phyloP scores from a whole-genome alignment of 2,113 vertebrate species.

The Nestor notabilis region DNA sequence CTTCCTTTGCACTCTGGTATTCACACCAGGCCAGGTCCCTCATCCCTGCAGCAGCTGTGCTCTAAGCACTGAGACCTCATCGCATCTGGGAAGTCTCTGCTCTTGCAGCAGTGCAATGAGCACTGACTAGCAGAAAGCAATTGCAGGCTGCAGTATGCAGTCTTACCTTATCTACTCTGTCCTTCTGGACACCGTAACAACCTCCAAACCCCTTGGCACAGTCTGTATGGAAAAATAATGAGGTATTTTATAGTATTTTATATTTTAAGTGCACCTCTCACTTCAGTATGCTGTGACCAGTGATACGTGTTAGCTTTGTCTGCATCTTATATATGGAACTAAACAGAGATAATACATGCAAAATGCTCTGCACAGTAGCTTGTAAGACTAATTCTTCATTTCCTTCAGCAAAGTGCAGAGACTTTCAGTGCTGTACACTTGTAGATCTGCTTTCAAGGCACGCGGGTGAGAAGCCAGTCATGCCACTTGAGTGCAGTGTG shows the following conservation, averaged over 20 bases:
- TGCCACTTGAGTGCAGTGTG: rapidly evolving
- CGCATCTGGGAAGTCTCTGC: not conserved
- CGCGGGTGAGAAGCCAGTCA: not conserved
- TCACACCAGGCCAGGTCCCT: not conserved
- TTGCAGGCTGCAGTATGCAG: not conserved
- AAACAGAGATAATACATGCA: not conserved
- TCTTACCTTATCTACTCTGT: conserved; percentile 92
- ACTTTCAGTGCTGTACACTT: not conserved
- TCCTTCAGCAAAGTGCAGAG: not conserved
- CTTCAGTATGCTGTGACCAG: not conserved
- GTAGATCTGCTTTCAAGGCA: not conserved
- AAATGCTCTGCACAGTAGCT: not conserved
- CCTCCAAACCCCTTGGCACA: conserved; percentile 93
- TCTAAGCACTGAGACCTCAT: not conserved
- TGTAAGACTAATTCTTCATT: not conserved
- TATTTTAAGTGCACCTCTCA: not conserved
- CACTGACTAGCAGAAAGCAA: not conserved
- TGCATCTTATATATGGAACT: not conserved
- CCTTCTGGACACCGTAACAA: conserved; percentile 87
- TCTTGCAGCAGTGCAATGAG: not conserved
- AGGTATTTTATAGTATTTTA: not conserved
- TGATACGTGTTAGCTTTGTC: not conserved
- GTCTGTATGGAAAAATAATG: conserved; percentile 72
- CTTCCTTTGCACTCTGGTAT: not conserved
- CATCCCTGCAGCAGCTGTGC: not conserved